Percentiles rank a stretch among this genome's conserved stretches.
These are phyloP conservation scores for Lochmaea capreae DNA, from an alignment of 2,888 invertebrate genomes.

Conservation along the genomic window DNA sequence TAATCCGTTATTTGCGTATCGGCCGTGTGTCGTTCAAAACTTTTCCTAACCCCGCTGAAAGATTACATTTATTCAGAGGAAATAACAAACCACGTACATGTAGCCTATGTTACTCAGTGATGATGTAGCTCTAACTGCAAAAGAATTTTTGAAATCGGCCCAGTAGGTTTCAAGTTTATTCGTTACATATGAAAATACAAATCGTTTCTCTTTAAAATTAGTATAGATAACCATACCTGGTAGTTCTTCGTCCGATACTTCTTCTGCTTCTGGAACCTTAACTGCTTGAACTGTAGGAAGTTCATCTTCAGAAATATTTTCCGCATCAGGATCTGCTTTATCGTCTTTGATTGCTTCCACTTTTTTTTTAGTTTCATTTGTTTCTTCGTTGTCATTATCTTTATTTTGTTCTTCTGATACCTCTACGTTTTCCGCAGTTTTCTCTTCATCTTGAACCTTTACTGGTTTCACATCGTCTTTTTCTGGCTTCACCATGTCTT, in stretches of 20 bases:
- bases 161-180: too few relatives aligned
- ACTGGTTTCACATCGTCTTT: not conserved
- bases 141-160: too few relatives aligned
- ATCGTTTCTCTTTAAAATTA: too few relatives aligned
- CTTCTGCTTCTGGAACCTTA: constrained; percentile 86
- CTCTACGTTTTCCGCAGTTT: constrained; percentile 36
- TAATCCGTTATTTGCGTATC: too few relatives aligned
- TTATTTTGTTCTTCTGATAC: constrained; percentile 10
- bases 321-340: constrained; percentile 80
- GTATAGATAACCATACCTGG: constrained; percentile 67
- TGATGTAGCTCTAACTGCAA: too few relatives aligned
- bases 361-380: constrained; percentile 41
- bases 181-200: not conserved
- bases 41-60: too few relatives aligned
- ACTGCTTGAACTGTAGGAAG: constrained; percentile 78
- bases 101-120: too few relatives aligned
- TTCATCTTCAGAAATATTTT: constrained; percentile 88
- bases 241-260: constrained; percentile 82
- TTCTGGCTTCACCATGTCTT: not conserved
- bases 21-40: too few relatives aligned
- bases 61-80: too few relatives aligned
- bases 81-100: too few relatives aligned
- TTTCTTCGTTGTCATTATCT: constrained; percentile 3
- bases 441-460: constrained; percentile 7
- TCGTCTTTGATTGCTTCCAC: not conserved